Percentiles rank a stretch among this genome's conserved stretches.
Evolutionary conservation across 2,888 invertebrate genomes (phyloP).

Genomic region (Diarsia brunnea): DNA sequence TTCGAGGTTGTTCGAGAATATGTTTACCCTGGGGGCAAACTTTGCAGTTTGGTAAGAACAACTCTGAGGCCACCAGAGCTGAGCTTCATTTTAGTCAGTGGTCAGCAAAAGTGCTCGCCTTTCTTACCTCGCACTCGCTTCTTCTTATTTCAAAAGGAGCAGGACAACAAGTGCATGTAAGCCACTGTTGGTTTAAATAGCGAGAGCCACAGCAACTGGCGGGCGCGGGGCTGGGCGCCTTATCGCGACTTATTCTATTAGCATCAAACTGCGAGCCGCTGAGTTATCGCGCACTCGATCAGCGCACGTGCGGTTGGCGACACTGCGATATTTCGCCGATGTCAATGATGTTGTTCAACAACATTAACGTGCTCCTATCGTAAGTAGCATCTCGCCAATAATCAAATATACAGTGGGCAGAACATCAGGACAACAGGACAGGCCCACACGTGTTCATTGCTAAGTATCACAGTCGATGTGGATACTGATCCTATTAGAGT

Average conservation of each 20-base stretch:
- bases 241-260: constrained; percentile 68
- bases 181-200: not conserved
- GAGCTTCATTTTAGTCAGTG: not conserved
- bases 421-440: not conserved
- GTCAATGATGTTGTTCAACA: constrained; percentile 21
- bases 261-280: constrained; percentile 46
- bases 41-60: not conserved
- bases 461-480: not conserved
- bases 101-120: not conserved
- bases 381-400: constrained; percentile 36
- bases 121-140: not conserved
- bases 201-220: too few relatives aligned
- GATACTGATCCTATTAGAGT: not conserved
- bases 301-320: constrained; percentile 53
- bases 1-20: not conserved
- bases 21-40: not conserved
- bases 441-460: constrained; percentile 18
- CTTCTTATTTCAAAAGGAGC: too few relatives aligned
- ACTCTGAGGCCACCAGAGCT: too few relatives aligned
- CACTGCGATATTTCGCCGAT: constrained; percentile 12
- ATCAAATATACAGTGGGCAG: not conserved
- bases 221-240: not conserved
- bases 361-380: constrained; percentile 48
- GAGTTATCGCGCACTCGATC: constrained; percentile 56
- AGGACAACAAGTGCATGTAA: not conserved